Evolutionary conservation across 2,888 invertebrate species (phyloP).

Genomic region (Drosophila mercatorum): DNA sequence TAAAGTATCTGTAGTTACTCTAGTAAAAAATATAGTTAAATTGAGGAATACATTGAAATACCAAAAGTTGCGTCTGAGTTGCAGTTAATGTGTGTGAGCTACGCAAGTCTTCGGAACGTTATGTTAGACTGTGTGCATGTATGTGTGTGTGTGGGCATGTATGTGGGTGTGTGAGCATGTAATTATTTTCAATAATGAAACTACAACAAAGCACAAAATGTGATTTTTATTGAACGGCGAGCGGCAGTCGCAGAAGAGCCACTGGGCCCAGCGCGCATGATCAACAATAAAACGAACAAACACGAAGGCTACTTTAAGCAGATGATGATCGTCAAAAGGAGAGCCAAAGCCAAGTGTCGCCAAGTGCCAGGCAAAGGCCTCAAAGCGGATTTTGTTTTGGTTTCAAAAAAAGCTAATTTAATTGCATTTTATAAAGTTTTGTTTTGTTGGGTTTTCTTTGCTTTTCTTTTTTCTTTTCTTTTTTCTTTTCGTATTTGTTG

Average conservation of each 20-base stretch:
- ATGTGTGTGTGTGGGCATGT: conserved; percentile 5
- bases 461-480: conserved; percentile 3
- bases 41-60: conserved; percentile 6
- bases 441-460: conserved; percentile 30
- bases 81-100: neutral
- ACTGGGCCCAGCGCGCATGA: conserved; percentile 9
- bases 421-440: conserved; percentile 32
- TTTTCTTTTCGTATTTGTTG: conserved; percentile 47
- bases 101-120: neutral
- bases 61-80: conserved; percentile 2
- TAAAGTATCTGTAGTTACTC: neutral
- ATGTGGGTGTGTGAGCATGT: conserved; percentile 29
- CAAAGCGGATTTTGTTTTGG: conserved; percentile 37
- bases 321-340: conserved; percentile 44
- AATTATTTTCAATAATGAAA: conserved; percentile 82
- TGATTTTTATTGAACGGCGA: conserved; percentile 53
- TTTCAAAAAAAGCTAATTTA: conserved; percentile 37
- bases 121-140: conserved; percentile 7
- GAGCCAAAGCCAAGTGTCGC: conserved; percentile 46
- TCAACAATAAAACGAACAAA: conserved; percentile 40
- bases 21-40: neutral
- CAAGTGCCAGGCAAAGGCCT: conserved; percentile 39
- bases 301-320: conserved; percentile 49
- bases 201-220: conserved; percentile 75
- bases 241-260: conserved; percentile 31